These are phyloP conservation scores for Erebia ligea DNA, from an alignment of 2,888 invertebrate species.

Conservation along the genomic window DNA sequence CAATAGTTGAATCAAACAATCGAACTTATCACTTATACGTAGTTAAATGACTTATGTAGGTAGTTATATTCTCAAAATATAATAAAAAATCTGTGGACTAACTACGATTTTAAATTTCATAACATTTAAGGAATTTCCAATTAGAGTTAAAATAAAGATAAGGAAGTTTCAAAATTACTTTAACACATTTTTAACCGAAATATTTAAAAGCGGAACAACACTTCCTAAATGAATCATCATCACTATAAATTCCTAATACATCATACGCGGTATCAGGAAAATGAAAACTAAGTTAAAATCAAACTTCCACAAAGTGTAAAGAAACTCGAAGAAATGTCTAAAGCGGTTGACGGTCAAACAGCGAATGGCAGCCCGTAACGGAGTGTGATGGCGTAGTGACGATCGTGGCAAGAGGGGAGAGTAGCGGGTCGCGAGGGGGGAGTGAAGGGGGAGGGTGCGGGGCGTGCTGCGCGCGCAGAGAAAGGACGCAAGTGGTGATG, in stretches of 20 bases:
- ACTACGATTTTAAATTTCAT: conserved; percentile 35
- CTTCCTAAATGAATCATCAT: conserved; percentile 32
- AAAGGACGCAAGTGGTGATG: conserved; percentile 80
- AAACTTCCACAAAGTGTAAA: conserved; percentile 58
- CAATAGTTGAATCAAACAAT: conserved; percentile 40
- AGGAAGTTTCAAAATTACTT: conserved; percentile 77
- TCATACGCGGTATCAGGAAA: conserved; percentile 40
- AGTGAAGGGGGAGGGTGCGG: conserved; percentile 48
- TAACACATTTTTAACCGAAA: conserved; percentile 48
- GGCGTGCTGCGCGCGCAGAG: conserved; percentile 78
- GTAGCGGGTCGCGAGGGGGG: conserved; percentile 50
- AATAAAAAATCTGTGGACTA: not conserved
- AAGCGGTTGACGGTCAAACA: conserved; percentile 64
- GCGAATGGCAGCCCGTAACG: conserved; percentile 74
- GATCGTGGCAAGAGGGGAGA: conserved; percentile 56
- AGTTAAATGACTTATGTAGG: conserved; percentile 43
- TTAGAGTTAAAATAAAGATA: conserved; percentile 46
- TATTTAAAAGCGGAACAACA: conserved; percentile 26
- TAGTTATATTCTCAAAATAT: too few relatives aligned
- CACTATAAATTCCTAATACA: conserved; percentile 19
- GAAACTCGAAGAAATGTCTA: conserved; percentile 56
- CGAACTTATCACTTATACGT: conserved; percentile 56
- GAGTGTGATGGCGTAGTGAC: conserved; percentile 58
- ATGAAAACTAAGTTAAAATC: conserved; percentile 51
- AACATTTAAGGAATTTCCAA: conserved; percentile 46